Conservation (phyloP, 2,888 invertebrate genomes). For the Stenoptilia bipunctidactyla region DNA sequence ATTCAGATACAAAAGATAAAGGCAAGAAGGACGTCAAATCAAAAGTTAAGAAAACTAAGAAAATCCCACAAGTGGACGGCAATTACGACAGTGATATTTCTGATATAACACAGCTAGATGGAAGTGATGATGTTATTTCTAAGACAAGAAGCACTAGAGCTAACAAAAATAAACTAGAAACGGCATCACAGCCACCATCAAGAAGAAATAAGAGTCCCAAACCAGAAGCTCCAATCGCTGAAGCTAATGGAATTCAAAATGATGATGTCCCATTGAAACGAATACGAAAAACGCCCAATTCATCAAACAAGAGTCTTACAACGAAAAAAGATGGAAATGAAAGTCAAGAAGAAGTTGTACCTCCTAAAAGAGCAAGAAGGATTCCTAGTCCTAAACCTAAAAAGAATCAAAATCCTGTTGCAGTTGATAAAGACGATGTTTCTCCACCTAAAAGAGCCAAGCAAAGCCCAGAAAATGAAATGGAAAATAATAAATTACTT, state of each 20-base stretch:
- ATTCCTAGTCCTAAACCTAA: neutral
- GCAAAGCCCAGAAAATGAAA: constrained; percentile 16
- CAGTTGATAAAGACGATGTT: constrained; percentile 23
- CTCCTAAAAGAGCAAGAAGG: constrained; percentile 10
- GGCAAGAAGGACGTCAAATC: constrained; percentile 18
- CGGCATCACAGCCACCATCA: constrained; percentile 47
- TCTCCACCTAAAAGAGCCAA: constrained; percentile 46
- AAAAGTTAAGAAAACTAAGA: constrained; percentile 21
- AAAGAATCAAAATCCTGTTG: neutral
- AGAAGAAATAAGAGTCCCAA: constrained; percentile 20
- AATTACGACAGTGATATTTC: constrained; percentile 42
- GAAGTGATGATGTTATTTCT: constrained; percentile 33
- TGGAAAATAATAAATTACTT: too few species aligned
- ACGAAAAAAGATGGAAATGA: neutral
- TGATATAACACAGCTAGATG: constrained; percentile 44
- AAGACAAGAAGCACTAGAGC: constrained; percentile 26
- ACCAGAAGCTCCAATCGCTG: too few species aligned
- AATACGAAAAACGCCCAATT: neutral
- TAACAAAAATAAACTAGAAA: constrained; percentile 20
- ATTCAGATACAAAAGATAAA: constrained; percentile 11
- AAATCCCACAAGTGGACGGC: constrained; percentile 71
- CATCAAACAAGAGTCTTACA: neutral
- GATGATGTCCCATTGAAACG: neutral
- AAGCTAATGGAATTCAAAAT: neutral
- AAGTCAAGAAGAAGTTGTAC: constrained; percentile 9